Evolutionary conservation across 2,113 vertebrate species (phyloP).

Genomic region (Lamprologus speciosus): DNA sequence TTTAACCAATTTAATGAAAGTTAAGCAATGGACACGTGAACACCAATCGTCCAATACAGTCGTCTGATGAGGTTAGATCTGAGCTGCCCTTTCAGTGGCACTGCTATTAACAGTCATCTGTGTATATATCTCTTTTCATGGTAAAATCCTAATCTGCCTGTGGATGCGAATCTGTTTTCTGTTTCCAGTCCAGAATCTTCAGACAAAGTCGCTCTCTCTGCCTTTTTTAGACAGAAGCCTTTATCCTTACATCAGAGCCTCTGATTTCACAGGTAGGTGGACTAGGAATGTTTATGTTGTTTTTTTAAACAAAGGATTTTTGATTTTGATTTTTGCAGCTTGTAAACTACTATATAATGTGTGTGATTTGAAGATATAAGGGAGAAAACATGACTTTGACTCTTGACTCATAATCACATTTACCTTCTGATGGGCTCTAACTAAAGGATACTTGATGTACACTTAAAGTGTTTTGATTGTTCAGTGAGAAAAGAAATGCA

Average conservation of each 20-base stretch:
- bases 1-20: not conserved
- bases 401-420: not conserved
- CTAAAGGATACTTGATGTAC: not conserved
- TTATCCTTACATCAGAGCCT: conserved; percentile 88
- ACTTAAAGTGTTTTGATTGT: not conserved
- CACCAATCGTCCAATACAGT: not conserved
- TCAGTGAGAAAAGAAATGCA: not conserved
- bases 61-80: not conserved
- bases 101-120: not conserved
- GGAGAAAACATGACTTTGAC: not conserved
- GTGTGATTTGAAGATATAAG: not conserved
- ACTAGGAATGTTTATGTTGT: not conserved
- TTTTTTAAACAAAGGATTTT: not conserved
- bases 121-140: not conserved
- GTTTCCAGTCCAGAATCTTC: conserved; percentile 73
- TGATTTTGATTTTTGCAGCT: not conserved
- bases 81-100: not conserved
- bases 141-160: not conserved
- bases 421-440: not conserved
- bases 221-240: conserved; percentile 87
- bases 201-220: conserved; percentile 84
- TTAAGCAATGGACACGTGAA: not conserved
- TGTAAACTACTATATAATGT: not conserved
- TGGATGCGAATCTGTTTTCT: not conserved
- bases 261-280: conserved; percentile 87